Conservation (phyloP, 2,888 invertebrate species). For the Nyleta sp. region DNA sequence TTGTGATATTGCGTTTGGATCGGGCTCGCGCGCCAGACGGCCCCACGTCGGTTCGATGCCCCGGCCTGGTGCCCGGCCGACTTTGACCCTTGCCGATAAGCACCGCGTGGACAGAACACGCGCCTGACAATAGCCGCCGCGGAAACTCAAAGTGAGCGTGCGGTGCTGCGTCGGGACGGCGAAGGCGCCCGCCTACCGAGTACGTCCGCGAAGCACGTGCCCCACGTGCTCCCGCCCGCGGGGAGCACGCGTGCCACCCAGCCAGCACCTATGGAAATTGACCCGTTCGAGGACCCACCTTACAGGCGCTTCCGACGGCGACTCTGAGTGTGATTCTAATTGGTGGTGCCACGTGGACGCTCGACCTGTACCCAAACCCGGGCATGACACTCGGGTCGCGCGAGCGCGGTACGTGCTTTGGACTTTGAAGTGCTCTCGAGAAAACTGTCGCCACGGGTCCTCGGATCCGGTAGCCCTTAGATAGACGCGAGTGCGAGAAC, state of each 20-base stretch:
- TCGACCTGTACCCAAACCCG: neutral
- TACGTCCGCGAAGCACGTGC: slow-evolving; percentile 27
- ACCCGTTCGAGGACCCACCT: slow-evolving; percentile 79
- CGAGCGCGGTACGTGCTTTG: neutral
- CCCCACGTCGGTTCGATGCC: slow-evolving; percentile 1
- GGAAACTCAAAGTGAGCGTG: slow-evolving; percentile 34
- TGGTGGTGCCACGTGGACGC: neutral
- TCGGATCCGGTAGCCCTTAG: too few species aligned
- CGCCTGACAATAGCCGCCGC: neutral
- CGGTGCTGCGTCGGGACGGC: slow-evolving; percentile 26
- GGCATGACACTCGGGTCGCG: neutral
- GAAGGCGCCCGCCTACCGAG: slow-evolving; percentile 20
- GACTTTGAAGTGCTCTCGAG: neutral
- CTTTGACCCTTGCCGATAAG: neutral
- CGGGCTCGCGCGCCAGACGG: too few species aligned
- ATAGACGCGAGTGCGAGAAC: too few species aligned
- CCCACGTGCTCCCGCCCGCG: slow-evolving; percentile 38
- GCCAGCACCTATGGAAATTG: slow-evolving; percentile 77
- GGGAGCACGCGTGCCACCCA: slow-evolving; percentile 40
- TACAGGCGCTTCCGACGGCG: slow-evolving; percentile 77
- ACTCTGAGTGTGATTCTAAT: slow-evolving; percentile 48
- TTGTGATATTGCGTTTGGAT: neutral
- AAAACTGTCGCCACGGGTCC: too few species aligned
- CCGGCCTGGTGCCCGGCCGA: neutral
- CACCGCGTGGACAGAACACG: slow-evolving; percentile 20